These are phyloP conservation scores for Rhynchophorus ferrugineus DNA, from an alignment of 1,140 invertebrate species.

Conservation along the genomic window DNA sequence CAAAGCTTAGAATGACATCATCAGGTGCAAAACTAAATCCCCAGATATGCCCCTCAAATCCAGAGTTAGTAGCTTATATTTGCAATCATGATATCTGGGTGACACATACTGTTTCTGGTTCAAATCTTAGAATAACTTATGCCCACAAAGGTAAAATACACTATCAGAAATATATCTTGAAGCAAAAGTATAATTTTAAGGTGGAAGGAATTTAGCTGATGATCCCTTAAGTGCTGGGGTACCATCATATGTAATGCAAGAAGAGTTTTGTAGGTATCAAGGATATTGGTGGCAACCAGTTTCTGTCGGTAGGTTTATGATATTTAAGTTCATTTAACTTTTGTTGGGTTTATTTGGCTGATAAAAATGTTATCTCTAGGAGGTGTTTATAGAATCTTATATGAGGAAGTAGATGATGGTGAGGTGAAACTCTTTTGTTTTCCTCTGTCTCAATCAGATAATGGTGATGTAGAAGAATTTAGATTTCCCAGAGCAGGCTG, in stretches of 20 bases:
- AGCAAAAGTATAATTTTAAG: too few species aligned
- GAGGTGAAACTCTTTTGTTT: conserved; percentile 88
- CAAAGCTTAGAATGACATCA: conserved; percentile 60
- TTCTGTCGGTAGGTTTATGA: conserved; percentile 46
- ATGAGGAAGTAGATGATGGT: conserved; percentile 94
- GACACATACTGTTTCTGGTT: conserved; percentile 66
- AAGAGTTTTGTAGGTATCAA: conserved; percentile 93
- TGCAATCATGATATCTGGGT: conserved; percentile 87
- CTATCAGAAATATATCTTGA: neutral
- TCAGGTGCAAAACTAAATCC: conserved; percentile 74
- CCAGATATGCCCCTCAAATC: conserved; percentile 83
- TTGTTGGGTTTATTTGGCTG: neutral
- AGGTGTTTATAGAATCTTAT: conserved; percentile 73
- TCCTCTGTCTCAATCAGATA: conserved; percentile 67
- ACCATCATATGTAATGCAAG: conserved; percentile 95
- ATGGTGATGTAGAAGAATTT: conserved; percentile 80
- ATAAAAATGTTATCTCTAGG: conserved; percentile 13
- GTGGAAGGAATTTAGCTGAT: conserved; percentile 57
- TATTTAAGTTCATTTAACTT: neutral
- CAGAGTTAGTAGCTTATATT: conserved; percentile 83
- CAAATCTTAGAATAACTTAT: conserved; percentile 68
- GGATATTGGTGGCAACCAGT: conserved; percentile 97
- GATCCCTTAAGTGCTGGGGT: conserved; percentile 85
- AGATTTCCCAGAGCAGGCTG: conserved; percentile 88
- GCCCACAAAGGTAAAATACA: conserved; percentile 60